Evolutionary conservation across 1,140 invertebrate species (phyloP), one percentile per base, ranked within the genome.

Genomic region (Listronotus oregonensis): DNA sequence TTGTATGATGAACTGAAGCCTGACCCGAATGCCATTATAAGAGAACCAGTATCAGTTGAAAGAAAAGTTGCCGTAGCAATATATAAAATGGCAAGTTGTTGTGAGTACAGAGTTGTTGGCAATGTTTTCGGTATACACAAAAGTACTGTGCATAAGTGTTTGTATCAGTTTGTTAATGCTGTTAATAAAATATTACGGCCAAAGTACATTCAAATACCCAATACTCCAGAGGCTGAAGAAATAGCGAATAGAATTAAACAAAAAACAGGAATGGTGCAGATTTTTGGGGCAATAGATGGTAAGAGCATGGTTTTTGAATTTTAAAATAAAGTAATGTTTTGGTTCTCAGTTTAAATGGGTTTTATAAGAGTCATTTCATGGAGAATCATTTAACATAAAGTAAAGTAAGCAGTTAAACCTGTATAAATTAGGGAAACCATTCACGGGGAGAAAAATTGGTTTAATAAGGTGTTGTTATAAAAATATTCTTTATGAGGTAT

Each of bases 51-150:
- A 63, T 54, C 21, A 27, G 21, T 27, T 27, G n/a, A 55, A 18
- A 66, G 66, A 52, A 64, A 70, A 59, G 50, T 70, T 44, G 71
- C 55, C 44, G 39, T 72, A 44, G 34, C 59, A 12, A 6, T 72
- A 17, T 70, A 70, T 64, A 46, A 68, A 17, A 14, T 72, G 40
- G 63, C 62, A 44, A 70, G 66, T 63, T 72, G 68, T 50, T 57
- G 55, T 44, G 68, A 72, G 49, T 68, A 68, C 43, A 62, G 68
- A 60, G 65, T 69, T 10, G 66, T 70, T 55, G 65, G 56, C 7
- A 69, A 72, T 60, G 27, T 64, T 32, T 72, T 72, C 34, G 66
- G 71, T 17, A n/a, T 70, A 31, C 69, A 70, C 51, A 72, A 55
- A 18, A 39, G 62, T 12, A 68, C 68, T 39, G 60, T 72, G 14